Evolutionary conservation across 2,888 invertebrate species (phyloP), one percentile per base, ranked within the genome.

Genomic region (Schizaphis graminum): DNA sequence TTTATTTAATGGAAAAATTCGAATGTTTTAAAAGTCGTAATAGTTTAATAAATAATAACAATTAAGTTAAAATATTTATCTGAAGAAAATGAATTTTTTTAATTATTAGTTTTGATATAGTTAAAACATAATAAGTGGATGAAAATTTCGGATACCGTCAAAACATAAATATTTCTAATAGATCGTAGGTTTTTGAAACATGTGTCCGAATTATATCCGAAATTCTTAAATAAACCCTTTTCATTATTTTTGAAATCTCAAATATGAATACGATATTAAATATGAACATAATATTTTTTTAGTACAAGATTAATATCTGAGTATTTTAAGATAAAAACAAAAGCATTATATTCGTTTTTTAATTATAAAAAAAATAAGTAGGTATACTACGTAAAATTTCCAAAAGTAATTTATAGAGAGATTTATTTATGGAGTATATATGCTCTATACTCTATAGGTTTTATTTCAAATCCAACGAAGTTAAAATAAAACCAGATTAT

Each of bases 201-300:
- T n/a, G n/a, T 2, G 16, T 67, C 16, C 2, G 13, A 1, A 16
- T n/a, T 21, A 77, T 0, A 2, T 7, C 35, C 16, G 0, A 35
- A 35, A 35, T 67, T n/a, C 10, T 67, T 67, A 1, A 16, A 53
- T 53, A 67, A 16, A 67, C n/a, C 49, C 49, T 13, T 53, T 53
- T 53, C 49, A 53, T 13, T 53, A 53, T 53, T 53, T 16, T 13
- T 53, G 11, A 53, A 53, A 53, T 53, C 16, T 53, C 16, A 53
- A 53, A 53, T 53, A 11, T 53, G 49, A 16, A 67, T 67, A 16
- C 67, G n/a, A n/a, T 67, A 35, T 5, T n/a, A 35, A 67, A 35
- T 67, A 67, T 4, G 16, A n/a, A 16, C n/a, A 35, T 7, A n/a
- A 7, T 16, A 67, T n/a, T 67, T 53, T 53, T n/a, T 16, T n/a